Conservation (phyloP, 2,888 invertebrate genomes). For the Euplexia lucipara region DNA sequence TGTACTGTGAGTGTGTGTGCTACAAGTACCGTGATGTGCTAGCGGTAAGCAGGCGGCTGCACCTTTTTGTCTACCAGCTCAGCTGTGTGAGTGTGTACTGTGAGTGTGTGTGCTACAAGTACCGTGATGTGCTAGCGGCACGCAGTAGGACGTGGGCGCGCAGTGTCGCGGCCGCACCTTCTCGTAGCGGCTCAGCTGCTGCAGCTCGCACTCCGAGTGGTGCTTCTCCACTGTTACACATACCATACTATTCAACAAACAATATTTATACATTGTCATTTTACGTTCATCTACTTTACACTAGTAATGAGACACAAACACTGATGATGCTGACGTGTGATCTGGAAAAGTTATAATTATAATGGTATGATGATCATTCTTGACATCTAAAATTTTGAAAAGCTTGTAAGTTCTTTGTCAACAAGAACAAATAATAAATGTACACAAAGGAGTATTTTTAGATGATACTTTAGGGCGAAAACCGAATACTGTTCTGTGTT, state of each 20-base stretch:
- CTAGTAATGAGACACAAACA: conserved; percentile 22
- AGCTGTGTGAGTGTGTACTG: conserved; percentile 70
- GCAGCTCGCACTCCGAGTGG: conserved; percentile 88
- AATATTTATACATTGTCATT: conserved; percentile 43
- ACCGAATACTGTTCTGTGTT: conserved; percentile 18
- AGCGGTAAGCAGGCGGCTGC: conserved; percentile 88
- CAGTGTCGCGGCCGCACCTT: conserved; percentile 88
- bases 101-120: conserved; percentile 79
- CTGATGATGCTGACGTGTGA: conserved; percentile 34
- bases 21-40: no score
- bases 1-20: not conserved
- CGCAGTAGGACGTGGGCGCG: conserved; percentile 88
- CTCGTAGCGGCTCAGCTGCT: conserved; percentile 88
- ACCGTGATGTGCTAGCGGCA: conserved; percentile 93
- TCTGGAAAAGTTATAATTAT: conserved; percentile 39
- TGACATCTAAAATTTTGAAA: not conserved
- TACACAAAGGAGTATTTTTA: conserved; percentile 3
- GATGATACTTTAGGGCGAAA: conserved; percentile 9
- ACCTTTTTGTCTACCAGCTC: conserved; percentile 88
- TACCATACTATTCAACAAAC: conserved; percentile 67
- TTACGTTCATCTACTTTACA: conserved; percentile 36
- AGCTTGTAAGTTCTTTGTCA: not conserved
- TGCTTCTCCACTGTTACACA: conserved; percentile 84
- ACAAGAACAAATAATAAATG: not conserved
- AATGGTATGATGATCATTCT: not conserved